Percentiles rank a stretch among this genome's conserved stretches.
phyloP scores from a whole-genome alignment of 2,113 vertebrate genomes.

The Lepus europaeus region DNA sequence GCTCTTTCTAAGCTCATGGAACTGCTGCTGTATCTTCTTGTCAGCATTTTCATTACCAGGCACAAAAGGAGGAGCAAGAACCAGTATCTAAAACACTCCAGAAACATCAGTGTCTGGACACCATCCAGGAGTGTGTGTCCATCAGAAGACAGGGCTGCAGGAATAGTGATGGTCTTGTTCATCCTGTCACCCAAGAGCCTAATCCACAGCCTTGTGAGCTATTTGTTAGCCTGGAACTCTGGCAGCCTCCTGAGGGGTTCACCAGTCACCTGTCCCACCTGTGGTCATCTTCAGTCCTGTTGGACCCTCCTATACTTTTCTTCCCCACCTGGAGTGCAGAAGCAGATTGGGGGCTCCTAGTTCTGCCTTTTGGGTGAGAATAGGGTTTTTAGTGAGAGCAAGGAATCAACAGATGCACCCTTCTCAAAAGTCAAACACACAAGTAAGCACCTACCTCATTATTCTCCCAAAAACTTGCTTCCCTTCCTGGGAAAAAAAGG shows the following conservation, averaged over 20 bases:
- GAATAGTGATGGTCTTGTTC: background rate
- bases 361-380: background rate
- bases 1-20: constrained; percentile 74
- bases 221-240: background rate
- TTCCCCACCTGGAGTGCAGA: background rate
- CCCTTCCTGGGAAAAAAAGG: background rate
- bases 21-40: constrained; percentile 78
- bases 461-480: constrained; percentile 7
- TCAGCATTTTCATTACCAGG: constrained; percentile 82
- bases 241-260: background rate
- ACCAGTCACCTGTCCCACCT: background rate
- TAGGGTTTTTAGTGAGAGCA: background rate
- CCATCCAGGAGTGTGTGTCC: background rate
- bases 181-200: background rate
- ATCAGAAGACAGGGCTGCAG: constrained; percentile 6
- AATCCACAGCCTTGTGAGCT: background rate
- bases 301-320: background rate
- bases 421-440: background rate
- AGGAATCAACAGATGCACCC: background rate
- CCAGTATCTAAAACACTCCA: constrained; percentile 57
- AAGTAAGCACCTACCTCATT: background rate
- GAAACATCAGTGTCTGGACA: background rate
- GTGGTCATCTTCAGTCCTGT: background rate
- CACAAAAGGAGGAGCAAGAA: constrained; percentile 79
- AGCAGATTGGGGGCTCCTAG: background rate